Conservation (phyloP, 2,113 vertebrate species). For the Mesembrinibis cayennensis region DNA sequence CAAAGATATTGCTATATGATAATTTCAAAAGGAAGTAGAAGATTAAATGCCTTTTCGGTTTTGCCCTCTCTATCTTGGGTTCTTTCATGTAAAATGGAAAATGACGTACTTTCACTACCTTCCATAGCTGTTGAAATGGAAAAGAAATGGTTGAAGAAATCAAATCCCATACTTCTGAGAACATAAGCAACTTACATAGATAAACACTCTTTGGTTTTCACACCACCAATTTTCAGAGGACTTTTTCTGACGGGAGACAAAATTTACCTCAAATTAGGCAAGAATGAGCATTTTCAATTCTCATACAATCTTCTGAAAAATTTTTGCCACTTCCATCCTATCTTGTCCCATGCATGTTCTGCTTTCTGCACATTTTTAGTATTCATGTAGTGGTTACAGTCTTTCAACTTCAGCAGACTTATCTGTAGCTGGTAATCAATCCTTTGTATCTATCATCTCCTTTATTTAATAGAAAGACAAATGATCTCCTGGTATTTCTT, state of each 20-base stretch:
- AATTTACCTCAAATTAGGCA: neutral
- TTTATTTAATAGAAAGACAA: neutral
- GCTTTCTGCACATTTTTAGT: neutral
- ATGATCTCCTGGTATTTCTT: neutral
- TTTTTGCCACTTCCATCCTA: neutral
- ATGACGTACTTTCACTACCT: neutral
- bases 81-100: neutral
- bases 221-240: neutral
- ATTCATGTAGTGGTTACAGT: neutral
- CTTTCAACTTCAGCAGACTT: neutral
- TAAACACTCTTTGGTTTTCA: neutral
- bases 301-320: neutral
- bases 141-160: neutral
- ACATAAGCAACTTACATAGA: neutral
- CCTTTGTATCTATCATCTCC: neutral
- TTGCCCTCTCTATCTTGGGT: neutral
- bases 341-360: neutral
- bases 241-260: neutral
- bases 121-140: neutral
- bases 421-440: neutral
- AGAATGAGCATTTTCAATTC: neutral
- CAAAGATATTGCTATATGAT: neutral
- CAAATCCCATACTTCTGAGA: neutral
- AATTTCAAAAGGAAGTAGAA: constrained; percentile 2
- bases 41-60: neutral